These are phyloP conservation scores for Euwallacea similis DNA, from an alignment of 1,140 invertebrate species.

Conservation along the genomic window DNA sequence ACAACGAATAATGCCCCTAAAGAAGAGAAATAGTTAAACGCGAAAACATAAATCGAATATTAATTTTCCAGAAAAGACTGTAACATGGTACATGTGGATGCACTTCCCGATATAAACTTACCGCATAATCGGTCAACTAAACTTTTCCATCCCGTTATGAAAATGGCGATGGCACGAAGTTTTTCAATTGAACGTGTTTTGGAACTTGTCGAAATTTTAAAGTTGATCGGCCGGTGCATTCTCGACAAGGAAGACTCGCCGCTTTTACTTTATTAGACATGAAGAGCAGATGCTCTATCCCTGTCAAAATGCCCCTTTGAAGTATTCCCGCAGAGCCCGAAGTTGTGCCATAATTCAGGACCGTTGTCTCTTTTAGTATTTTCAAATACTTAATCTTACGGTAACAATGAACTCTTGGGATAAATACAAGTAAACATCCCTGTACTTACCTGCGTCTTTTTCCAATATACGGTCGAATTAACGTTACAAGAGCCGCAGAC, in stretches of 20 bases:
- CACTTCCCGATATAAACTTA: neutral
- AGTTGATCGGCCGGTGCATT: constrained; percentile 9
- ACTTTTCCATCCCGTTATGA: constrained; percentile 14
- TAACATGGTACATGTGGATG: too few species aligned
- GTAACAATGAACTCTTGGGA: too few species aligned
- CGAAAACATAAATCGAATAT: too few species aligned
- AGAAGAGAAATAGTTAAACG: too few species aligned
- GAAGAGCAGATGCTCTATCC: constrained; percentile 13
- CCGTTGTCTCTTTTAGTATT: too few species aligned
- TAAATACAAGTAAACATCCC: too few species aligned
- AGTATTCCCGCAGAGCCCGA: too few species aligned
- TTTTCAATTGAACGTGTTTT: constrained; percentile 18
- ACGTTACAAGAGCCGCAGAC: constrained; percentile 9
- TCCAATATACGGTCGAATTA: constrained; percentile 7
- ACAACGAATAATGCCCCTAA: too few species aligned
- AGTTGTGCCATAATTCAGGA: too few species aligned
- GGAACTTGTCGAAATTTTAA: constrained; percentile 20
- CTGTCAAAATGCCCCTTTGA: neutral
- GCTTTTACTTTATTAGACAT: constrained; percentile 8
- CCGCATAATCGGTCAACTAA: constrained; percentile 16
- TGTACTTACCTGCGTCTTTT: too few species aligned
- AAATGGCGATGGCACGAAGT: constrained; percentile 10
- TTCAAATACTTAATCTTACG: too few species aligned
- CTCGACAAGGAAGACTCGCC: constrained; percentile 7
- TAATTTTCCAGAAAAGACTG: too few species aligned